Evolutionary conservation across 2,113 vertebrate genomes (phyloP).

Genomic region (Psilopsiagon aurifrons): DNA sequence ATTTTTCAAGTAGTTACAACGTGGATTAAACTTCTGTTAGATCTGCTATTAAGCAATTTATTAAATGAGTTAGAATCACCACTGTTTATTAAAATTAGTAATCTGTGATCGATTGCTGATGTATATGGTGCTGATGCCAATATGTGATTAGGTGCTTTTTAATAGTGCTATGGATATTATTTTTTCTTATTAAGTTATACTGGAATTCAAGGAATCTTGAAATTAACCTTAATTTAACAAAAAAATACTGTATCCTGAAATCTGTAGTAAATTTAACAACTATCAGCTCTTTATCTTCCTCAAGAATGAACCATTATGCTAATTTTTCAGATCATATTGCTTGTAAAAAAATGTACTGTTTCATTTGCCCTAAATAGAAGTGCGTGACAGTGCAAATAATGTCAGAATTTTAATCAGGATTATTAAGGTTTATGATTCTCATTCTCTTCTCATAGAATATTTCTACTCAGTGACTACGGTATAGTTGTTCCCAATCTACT

Average conservation of each 20-base stretch:
- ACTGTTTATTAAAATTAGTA: constrained; percentile 33
- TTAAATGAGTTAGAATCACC: constrained; percentile 27
- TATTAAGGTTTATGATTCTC: background rate
- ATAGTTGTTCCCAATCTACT: background rate
- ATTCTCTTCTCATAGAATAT: background rate
- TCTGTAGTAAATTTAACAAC: background rate
- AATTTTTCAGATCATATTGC: background rate
- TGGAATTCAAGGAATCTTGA: background rate
- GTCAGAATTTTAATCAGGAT: background rate
- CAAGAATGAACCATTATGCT: background rate
- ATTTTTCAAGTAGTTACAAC: constrained; percentile 68
- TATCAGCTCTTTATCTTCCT: background rate
- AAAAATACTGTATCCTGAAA: background rate
- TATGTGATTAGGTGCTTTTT: background rate
- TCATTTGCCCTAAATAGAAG: background rate
- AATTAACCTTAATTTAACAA: background rate
- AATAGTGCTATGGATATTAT: background rate
- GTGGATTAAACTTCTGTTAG: constrained; percentile 54
- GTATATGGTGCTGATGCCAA: background rate
- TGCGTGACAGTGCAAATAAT: background rate
- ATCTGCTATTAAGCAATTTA: constrained; percentile 38
- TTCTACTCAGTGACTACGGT: background rate
- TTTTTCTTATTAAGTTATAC: background rate
- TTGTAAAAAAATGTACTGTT: background rate
- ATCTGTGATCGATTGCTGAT: background rate